Conservation (phyloP, 2,113 vertebrate genomes). For the Podarcis raffonei region DNA sequence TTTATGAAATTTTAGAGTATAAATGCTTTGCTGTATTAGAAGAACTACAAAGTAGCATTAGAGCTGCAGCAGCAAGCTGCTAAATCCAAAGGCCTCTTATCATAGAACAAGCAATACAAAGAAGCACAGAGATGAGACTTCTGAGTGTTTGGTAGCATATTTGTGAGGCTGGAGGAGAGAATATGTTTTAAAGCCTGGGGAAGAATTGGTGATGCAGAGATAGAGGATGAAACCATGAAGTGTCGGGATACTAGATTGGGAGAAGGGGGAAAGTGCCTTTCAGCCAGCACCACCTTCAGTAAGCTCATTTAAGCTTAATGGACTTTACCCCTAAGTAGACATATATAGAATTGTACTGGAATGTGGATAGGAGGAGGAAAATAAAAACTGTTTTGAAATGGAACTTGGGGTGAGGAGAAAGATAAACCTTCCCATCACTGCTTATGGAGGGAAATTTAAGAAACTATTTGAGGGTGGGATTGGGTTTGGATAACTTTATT, state of each 20-base stretch:
- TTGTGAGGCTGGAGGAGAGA: neutral
- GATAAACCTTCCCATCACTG: too few species aligned
- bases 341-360: neutral
- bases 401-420: too few species aligned
- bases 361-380: too few species aligned
- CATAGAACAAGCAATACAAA: too few species aligned
- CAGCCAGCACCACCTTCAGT: neutral
- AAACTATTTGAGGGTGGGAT: too few species aligned
- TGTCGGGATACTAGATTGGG: neutral
- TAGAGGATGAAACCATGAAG: neutral
- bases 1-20: neutral
- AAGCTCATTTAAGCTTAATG: neutral
- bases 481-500: too few species aligned
- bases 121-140: too few species aligned
- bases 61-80: neutral
- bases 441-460: too few species aligned
- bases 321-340: too few species aligned
- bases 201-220: neutral
- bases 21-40: neutral
- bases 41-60: neutral
- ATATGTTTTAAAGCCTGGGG: neutral
- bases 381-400: too few species aligned
- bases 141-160: neutral
- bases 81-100: neutral
- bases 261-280: neutral